Evolutionary conservation across 2,113 vertebrate species (phyloP).

Genomic region (Callospermophilus lateralis): DNA sequence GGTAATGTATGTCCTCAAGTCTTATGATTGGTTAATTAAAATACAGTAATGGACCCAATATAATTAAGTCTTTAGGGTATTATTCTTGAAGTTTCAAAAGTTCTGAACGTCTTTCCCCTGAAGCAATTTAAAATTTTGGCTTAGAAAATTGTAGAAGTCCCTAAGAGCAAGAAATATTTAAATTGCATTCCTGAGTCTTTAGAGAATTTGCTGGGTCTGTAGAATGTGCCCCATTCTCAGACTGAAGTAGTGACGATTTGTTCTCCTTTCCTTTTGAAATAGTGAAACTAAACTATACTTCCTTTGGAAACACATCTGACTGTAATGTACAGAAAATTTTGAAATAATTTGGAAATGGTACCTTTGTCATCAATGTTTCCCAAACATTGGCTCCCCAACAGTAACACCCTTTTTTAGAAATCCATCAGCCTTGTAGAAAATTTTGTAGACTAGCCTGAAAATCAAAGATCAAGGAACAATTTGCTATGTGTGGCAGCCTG

Average conservation of each 20-base stretch:
- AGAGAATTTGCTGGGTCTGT: background rate
- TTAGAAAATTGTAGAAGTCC: conserved; percentile 28
- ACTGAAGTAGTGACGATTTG: background rate
- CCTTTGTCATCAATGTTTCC: conserved; percentile 8
- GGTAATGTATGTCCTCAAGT: background rate
- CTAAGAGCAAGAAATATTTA: conserved; percentile 63
- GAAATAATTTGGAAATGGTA: conserved; percentile 35
- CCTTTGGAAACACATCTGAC: background rate
- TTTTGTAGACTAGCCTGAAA: background rate
- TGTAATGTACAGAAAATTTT: background rate
- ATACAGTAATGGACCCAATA: conserved; percentile 3
- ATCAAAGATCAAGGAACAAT: conserved; percentile 3
- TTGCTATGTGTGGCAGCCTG: background rate
- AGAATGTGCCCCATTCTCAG: background rate
- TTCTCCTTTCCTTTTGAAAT: conserved; percentile 23
- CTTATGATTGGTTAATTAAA: conserved; percentile 60
- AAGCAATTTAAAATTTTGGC: conserved; percentile 67
- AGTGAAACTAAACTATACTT: background rate
- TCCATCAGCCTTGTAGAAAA: background rate
- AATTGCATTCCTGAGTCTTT: conserved; percentile 62
- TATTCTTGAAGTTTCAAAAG: conserved; percentile 64
- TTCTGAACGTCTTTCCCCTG: conserved; percentile 45
- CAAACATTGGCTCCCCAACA: background rate
- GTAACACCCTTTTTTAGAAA: background rate
- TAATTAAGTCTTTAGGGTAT: conserved; percentile 78